Conservation (phyloP, 2,797 vertebrate species). For the Coreius guichenoti region DNA sequence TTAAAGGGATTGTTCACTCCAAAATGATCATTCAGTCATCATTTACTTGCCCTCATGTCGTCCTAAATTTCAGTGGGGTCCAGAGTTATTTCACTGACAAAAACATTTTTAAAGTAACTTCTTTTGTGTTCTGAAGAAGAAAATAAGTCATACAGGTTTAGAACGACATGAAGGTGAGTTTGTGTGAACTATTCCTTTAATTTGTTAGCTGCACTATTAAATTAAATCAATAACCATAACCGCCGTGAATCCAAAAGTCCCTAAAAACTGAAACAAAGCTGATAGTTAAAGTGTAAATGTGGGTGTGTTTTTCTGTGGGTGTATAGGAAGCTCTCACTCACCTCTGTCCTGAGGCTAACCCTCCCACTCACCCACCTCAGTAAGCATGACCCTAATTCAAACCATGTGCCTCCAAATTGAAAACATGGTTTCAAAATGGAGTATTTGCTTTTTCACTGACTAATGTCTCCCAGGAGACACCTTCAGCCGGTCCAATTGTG, state of each 20-base stretch:
- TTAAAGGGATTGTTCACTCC: not conserved
- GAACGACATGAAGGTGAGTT: not conserved
- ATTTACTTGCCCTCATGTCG: not conserved
- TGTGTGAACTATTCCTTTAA: not conserved
- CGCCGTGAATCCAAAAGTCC: not conserved
- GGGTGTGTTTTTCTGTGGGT: conserved; percentile 53
- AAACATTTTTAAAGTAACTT: not conserved
- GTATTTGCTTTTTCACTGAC: conserved; percentile 85
- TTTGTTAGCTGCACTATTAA: not conserved
- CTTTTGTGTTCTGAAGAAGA: not conserved
- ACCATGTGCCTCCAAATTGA: conserved; percentile 85
- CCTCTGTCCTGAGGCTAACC: conserved; percentile 78
- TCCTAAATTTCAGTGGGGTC: not conserved
- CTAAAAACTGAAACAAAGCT: conserved; percentile 1
- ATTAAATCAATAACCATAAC: not conserved
- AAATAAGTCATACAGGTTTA: not conserved
- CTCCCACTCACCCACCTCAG: conserved; percentile 82
- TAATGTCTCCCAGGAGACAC: conserved; percentile 83
- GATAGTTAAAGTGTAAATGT: conserved; percentile 36
- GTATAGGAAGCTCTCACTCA: conserved; percentile 74
- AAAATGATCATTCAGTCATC: not conserved
- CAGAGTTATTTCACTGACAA: not conserved
- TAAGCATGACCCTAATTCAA: conserved; percentile 87
- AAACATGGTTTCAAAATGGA: conserved; percentile 84
- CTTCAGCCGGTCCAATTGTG: conserved; percentile 78